Conservation (phyloP, 2,113 vertebrate species). For the Alouatta palliata region DNA sequence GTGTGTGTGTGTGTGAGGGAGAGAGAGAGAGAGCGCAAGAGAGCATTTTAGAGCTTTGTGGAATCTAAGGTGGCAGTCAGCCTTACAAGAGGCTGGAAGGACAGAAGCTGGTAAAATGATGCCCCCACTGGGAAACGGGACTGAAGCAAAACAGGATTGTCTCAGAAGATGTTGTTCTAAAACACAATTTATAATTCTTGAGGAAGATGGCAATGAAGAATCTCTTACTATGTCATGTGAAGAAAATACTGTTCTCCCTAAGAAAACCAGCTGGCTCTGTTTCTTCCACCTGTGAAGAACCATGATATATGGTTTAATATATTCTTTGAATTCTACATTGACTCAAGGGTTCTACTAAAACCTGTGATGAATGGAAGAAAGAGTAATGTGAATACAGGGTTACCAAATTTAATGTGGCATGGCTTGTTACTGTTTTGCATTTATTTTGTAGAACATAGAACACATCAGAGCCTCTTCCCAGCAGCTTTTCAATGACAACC, state of each 20-base stretch:
- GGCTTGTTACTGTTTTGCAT: background rate
- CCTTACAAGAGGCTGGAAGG: background rate
- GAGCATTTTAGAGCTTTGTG: background rate
- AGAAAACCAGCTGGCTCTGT: background rate
- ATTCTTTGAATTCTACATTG: background rate
- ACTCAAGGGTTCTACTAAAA: background rate
- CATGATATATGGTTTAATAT: background rate
- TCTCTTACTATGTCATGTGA: background rate
- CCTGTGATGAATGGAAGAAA: background rate
- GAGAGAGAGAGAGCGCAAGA: background rate
- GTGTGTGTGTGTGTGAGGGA: background rate
- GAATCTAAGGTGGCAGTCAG: background rate
- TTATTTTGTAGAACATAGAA: background rate
- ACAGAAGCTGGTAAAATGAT: background rate
- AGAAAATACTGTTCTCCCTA: background rate
- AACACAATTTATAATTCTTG: background rate
- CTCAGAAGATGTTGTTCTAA: background rate
- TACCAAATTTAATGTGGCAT: fast-evolving
- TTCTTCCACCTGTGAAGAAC: background rate
- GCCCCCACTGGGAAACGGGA: background rate
- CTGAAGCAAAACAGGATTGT: background rate
- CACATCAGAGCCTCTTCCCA: background rate
- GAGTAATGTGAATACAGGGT: background rate
- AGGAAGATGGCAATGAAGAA: background rate
- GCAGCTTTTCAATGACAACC: background rate